Evolutionary conservation across 1,140 invertebrate species (phyloP).

Genomic region (Cecropterus lyciades): DNA sequence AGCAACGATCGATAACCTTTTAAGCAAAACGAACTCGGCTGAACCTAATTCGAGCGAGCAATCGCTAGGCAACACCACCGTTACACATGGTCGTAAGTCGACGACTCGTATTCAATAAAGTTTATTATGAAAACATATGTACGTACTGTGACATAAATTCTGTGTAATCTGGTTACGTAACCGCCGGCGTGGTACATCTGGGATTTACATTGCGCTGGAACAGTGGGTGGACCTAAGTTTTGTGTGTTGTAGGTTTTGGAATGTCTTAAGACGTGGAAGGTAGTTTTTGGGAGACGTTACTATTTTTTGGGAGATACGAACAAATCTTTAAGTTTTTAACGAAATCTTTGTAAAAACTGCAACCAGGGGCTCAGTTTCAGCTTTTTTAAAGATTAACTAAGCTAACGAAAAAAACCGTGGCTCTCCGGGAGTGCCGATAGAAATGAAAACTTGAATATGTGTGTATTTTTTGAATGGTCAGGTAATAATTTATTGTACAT

Average conservation of each 20-base stretch:
- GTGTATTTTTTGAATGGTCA: too few relatives aligned
- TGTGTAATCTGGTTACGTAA: constrained; percentile 53
- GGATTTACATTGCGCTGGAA: constrained; percentile 41
- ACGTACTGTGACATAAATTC: constrained; percentile 49
- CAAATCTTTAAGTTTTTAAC: too few relatives aligned
- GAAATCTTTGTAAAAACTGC: too few relatives aligned
- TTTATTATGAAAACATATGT: constrained; percentile 15
- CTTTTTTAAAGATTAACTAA: too few relatives aligned
- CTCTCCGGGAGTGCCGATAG: too few relatives aligned
- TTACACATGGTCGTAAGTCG: constrained; percentile 8
- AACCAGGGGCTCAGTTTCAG: too few relatives aligned
- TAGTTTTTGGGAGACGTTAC: too few relatives aligned
- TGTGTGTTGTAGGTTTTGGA: constrained; percentile 3
- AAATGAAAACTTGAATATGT: too few relatives aligned
- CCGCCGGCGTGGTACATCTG: constrained; percentile 40
- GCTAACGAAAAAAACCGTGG: too few relatives aligned
- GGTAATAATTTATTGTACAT: too few relatives aligned
- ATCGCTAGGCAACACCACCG: constrained; percentile 18
- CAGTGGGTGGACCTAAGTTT: background rate
- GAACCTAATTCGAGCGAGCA: constrained; percentile 19
- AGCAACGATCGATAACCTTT: constrained; percentile 22
- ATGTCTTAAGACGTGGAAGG: too few relatives aligned
- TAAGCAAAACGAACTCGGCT: constrained; percentile 16
- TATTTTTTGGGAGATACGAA: too few relatives aligned
- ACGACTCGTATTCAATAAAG: constrained; percentile 9